phyloP scores from a whole-genome alignment of 2,888 invertebrate species.

The Trichopoda pennipes region DNA sequence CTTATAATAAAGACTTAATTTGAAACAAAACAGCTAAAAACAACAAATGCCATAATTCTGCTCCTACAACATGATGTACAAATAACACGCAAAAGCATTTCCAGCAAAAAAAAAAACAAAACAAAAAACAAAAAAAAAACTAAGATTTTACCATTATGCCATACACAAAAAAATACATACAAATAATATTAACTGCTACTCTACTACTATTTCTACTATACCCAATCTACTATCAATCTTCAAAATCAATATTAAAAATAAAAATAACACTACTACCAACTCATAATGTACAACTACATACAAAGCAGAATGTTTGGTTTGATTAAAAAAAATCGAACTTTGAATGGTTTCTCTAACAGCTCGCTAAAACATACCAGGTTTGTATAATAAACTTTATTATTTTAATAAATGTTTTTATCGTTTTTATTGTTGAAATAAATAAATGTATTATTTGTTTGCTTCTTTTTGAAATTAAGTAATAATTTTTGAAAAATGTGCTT shows the following conservation, averaged over 20 bases:
- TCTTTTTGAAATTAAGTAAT: background rate
- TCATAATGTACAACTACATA: constrained; percentile 56
- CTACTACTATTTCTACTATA: constrained; percentile 47
- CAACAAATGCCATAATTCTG: constrained; percentile 68
- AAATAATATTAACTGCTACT: constrained; percentile 23
- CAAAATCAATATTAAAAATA: constrained; percentile 51
- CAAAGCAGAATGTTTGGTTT: constrained; percentile 57
- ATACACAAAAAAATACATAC: constrained; percentile 60
- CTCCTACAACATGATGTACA: constrained; percentile 66
- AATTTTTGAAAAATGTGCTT: constrained; percentile 38
- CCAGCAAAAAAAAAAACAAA: constrained; percentile 35
- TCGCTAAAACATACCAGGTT: constrained; percentile 67
- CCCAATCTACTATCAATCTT: constrained; percentile 53
- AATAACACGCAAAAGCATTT: constrained; percentile 71
- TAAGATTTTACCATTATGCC: constrained; percentile 52
- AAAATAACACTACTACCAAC: constrained; percentile 38
- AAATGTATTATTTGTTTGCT: constrained; percentile 49
- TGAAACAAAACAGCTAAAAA: constrained; percentile 65
- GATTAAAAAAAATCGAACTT: constrained; percentile 37
- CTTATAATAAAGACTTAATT: constrained; percentile 43
- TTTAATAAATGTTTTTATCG: constrained; percentile 25
- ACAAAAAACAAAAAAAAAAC: too few species aligned
- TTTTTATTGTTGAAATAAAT: constrained; percentile 13
- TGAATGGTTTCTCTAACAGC: constrained; percentile 62
- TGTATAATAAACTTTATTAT: constrained; percentile 57